A percentile compares a stretch with the other conserved stretches of the same genome.
Conservation (phyloP, 2,888 invertebrate species). For the Metellina segmentata region DNA sequence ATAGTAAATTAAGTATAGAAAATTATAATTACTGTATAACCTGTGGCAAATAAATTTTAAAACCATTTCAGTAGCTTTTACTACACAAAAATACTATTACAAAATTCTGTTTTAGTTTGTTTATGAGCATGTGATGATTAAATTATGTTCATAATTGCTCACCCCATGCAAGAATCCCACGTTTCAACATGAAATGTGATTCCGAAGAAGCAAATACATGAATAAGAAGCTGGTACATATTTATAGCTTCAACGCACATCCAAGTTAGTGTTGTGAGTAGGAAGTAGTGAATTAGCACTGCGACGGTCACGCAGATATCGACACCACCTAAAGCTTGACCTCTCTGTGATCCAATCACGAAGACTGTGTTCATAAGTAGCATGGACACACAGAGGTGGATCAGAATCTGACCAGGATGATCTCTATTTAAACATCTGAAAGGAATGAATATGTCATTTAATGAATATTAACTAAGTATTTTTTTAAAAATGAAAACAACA, state of each 20-base stretch:
- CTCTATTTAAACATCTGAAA: slow-evolving; percentile 82
- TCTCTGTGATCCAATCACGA: slow-evolving; percentile 80
- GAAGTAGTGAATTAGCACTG: slow-evolving; percentile 82
- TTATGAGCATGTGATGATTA: background rate
- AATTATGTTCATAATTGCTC: slow-evolving; percentile 76
- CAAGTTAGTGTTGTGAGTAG: slow-evolving; percentile 82
- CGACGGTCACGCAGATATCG: slow-evolving; percentile 80
- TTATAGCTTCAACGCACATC: slow-evolving; percentile 83
- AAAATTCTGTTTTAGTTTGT: background rate
- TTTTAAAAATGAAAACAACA: too few relatives aligned
- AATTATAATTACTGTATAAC: background rate
- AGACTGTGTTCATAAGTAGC: slow-evolving; percentile 82
- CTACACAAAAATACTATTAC: background rate
- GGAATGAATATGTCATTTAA: background rate
- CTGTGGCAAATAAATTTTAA: background rate
- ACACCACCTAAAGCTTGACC: slow-evolving; percentile 73
- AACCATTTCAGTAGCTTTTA: background rate
- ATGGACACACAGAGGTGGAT: slow-evolving; percentile 82
- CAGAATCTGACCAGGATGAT: slow-evolving; percentile 82
- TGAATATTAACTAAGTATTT: background rate
- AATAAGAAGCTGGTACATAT: slow-evolving; percentile 83
- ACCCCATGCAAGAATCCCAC: slow-evolving; percentile 83
- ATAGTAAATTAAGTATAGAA: too few relatives aligned
- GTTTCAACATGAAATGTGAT: slow-evolving; percentile 82
- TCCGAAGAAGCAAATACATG: slow-evolving; percentile 83